Conservation (phyloP, 92 coral and sea anemone species). For the Porites cylindrica region DNA sequence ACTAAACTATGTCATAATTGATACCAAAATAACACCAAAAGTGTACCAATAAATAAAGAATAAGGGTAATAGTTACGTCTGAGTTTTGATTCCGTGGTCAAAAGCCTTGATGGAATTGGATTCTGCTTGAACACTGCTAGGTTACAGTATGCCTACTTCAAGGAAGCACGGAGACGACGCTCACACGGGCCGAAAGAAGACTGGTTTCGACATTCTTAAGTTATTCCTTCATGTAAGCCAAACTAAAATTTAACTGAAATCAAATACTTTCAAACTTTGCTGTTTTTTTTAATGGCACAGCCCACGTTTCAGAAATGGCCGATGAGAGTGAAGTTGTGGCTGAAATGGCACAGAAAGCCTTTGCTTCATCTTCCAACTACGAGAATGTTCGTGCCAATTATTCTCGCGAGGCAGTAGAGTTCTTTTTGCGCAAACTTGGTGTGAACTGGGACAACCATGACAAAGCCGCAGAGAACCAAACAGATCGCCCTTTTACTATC, state of each 20-base stretch:
- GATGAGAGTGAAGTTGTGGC: neutral
- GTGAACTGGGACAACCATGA: constrained; percentile 34
- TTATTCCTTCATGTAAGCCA: neutral
- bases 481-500: constrained; percentile 43
- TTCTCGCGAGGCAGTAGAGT: constrained; percentile 67
- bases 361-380: constrained; percentile 32
- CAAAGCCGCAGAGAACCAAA: neutral
- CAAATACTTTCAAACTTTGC: neutral
- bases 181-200: neutral
- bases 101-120: constrained; percentile 24
- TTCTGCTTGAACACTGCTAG: neutral
- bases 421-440: constrained; percentile 58
- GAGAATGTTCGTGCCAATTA: constrained; percentile 71
- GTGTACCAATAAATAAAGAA: neutral
- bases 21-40: neutral
- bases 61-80: constrained; percentile 48
- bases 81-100: constrained; percentile 1
- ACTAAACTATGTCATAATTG: too few relatives aligned
- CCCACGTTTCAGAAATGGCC: neutral
- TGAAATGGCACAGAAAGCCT: constrained; percentile 7
- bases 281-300: neutral
- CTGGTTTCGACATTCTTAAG: neutral
- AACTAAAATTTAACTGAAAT: neutral
- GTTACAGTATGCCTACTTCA: too few relatives aligned
- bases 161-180: neutral